Evolutionary conservation across 64 coral and sea anemone species (phyloP), one percentile per base, ranked within the genome.

Genomic region (Hydrozoanthus tunicans): DNA sequence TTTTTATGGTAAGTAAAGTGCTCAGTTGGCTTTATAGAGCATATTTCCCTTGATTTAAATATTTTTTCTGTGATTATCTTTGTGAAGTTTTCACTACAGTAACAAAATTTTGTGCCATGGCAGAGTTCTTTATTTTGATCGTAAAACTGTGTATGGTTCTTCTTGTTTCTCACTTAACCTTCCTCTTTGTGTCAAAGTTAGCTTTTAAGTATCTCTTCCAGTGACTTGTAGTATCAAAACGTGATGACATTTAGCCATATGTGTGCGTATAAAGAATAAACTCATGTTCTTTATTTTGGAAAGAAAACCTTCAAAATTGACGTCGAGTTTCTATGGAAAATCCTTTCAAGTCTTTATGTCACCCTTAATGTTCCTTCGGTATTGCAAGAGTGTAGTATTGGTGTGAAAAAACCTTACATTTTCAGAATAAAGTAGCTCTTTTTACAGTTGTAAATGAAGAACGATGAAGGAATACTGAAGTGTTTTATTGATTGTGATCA

Each of bases 1-100:
- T 89, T 81, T 94, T 85, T 91, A 83, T 94, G 93, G 82, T 90
- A 59, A 88, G 84, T 74, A 72, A 67, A 59, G 74, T 8, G 56
- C 7, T 61, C 23, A 32, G 5, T 88, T 73, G 56, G 59, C 24
- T 72, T 73, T 88, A 12, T 88, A 17, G 56, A 88, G 13, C 66
- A 75, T 88, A 14, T 3, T 75, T 73, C 84, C 15, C 68, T 88
- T 17, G 55, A 23, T 61, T 56, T 73, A 9, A 53, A 75, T 23
- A 74, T 58, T 15, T 60, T 88, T 88, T 73, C 67, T 60, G 84
- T 88, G 84, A 88, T 88, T 70, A 73, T 74, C 69, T 73, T 88
- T 74, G 68, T 88, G 56, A 88, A 88, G 79, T 63, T 74, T 88
- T 74, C 23, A 59, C 69, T 73, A 43, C 84, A 59, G 84, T 73